A percentile compares a stretch with the other conserved stretches of the same genome.
phyloP scores from a whole-genome alignment of 2,888 invertebrate species.

The Merodon equestris region DNA sequence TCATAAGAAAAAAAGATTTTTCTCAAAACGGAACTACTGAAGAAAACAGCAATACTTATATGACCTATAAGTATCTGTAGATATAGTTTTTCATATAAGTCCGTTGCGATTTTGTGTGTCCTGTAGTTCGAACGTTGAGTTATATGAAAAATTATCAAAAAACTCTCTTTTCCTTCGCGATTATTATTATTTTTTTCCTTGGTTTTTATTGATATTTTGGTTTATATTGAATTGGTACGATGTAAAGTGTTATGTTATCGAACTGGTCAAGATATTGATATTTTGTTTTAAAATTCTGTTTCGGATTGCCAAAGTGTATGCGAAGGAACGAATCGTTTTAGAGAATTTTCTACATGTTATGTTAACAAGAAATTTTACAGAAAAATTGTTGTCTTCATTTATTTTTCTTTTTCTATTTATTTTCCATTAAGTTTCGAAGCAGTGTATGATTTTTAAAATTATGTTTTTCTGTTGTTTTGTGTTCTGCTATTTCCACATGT shows the following conservation, averaged over 20 bases:
- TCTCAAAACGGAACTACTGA: too few relatives aligned
- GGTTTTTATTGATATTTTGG: slow-evolving; percentile 23
- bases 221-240: slow-evolving; percentile 46
- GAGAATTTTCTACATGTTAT: slow-evolving; percentile 56
- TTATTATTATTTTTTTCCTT: background rate
- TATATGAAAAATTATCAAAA: slow-evolving; percentile 61
- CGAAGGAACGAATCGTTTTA: slow-evolving; percentile 63
- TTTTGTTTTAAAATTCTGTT: slow-evolving; percentile 51
- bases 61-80: slow-evolving; percentile 18
- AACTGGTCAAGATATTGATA: slow-evolving; percentile 7
- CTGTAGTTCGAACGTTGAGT: slow-evolving; percentile 64
- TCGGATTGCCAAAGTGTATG: slow-evolving; percentile 65
- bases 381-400: slow-evolving; percentile 4
- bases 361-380: slow-evolving; percentile 14
- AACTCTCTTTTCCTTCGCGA: slow-evolving; percentile 28
- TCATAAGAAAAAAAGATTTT: slow-evolving; percentile 65
- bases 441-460: slow-evolving; percentile 36
- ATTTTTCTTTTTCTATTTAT: background rate
- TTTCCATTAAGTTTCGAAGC: slow-evolving; percentile 21
- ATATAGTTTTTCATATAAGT: slow-evolving; percentile 63
- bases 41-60: slow-evolving; percentile 16
- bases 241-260: slow-evolving; percentile 59
- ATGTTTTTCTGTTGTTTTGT: slow-evolving; percentile 31
- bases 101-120: slow-evolving; percentile 66
- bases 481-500: slow-evolving; percentile 49